Evolutionary conservation across 2,888 invertebrate species (phyloP), one percentile per base, ranked within the genome.

Genomic region (Anoplius nigerrimus): DNA sequence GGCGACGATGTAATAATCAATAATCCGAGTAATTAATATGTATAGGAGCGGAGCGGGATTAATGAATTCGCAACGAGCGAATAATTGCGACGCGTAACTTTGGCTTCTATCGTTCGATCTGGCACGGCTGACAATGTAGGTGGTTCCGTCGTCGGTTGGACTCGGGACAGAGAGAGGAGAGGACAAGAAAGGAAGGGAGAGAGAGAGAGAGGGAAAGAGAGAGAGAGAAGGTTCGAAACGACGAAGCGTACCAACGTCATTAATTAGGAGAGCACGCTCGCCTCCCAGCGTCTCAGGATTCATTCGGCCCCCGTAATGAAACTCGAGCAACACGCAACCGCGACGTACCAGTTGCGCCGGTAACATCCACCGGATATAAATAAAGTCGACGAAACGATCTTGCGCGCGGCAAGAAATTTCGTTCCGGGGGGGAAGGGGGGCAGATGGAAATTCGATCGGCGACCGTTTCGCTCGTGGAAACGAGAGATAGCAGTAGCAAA

Each of bases 251-350:
- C 66, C 54, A 18, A 71, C 79, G 82, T 82, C 81, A 82, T 83
- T 83, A 83, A 83, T 83, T 82, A 83, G 75, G 78, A 72, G 60
- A 64, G 75, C 75, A 75, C 69, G 72, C 71, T 71, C 66, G 62
- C 66, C 67, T 71, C 69, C 59, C 68, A 64, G 65, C 76, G 65
- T 66, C 77, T 62, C 72, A 69, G 73, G 77, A 82, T 84, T 82
- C 84, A 81, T 83, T 84, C 80, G 71, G 78, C 63, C 57, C 58
- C 63, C 54, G 74, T 83, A 84, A 84, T 83, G 84, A 79, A 84
- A 83, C 77, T 80, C 73, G 78, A 76, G 71, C 79, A 81, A 80
- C 82, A 82, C 79, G 80, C 81, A 75, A 83, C 66, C 62, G 13
- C 52, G 34, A 27, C 57, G 48, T 8, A 16, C 45, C 54, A 51